Evolutionary conservation across 2,888 invertebrate species (phyloP).

Genomic region (Noctua janthina): DNA sequence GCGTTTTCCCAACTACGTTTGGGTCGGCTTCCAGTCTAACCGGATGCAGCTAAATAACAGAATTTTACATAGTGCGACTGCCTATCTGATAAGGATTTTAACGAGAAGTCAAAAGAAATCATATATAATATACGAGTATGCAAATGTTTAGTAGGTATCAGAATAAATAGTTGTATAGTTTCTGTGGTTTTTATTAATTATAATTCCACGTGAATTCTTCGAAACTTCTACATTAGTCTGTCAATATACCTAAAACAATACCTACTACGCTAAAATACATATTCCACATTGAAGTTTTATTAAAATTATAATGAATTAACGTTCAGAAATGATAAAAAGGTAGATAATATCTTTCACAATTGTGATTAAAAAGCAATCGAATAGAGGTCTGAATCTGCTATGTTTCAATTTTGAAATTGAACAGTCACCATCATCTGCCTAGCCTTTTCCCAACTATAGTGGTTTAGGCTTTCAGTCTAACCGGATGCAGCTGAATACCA

Average conservation of each 20-base stretch:
- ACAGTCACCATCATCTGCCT: background rate
- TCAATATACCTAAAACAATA: background rate
- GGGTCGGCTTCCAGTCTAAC: too few species aligned
- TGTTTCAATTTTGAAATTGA: too few species aligned
- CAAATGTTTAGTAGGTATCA: background rate
- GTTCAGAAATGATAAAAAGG: too few species aligned
- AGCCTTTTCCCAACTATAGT: too few species aligned
- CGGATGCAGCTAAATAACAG: too few species aligned
- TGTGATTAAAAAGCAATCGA: background rate
- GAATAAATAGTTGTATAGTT: background rate
- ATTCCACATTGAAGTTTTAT: background rate
- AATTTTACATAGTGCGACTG: too few species aligned
- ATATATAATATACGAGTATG: background rate
- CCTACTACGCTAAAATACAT: too few species aligned
- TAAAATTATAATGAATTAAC: background rate
- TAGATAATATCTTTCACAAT: too few species aligned
- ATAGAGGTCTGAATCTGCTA: background rate
- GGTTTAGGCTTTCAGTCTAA: too few species aligned
- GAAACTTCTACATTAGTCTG: background rate
- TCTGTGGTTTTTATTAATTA: background rate
- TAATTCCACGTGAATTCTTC: background rate
- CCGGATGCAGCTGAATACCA: too few species aligned
- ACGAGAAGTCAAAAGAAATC: background rate
- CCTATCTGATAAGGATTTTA: background rate
- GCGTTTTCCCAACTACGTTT: too few species aligned